Evolutionary conservation across 2,113 vertebrate genomes (phyloP).

Genomic region (Crotalus horridus): DNA sequence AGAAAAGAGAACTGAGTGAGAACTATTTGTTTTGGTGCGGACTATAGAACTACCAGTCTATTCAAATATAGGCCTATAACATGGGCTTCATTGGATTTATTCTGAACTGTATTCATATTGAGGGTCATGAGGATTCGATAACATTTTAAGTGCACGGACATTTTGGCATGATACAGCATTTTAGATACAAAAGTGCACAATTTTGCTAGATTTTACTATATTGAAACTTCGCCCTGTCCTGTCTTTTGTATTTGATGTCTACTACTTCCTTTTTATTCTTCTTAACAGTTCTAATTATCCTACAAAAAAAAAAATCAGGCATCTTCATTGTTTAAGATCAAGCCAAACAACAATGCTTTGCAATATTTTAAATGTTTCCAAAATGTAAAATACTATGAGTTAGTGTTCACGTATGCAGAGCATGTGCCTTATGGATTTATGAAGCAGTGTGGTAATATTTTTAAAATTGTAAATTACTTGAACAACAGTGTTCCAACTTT

Average conservation of each 20-base stretch:
- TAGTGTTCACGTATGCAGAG: not conserved
- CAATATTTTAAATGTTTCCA: not conserved
- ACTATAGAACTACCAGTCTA: not conserved
- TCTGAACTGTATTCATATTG: not conserved
- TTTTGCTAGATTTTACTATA: not conserved
- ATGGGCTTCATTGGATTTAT: not conserved
- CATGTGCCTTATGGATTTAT: not conserved
- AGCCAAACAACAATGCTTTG: not conserved
- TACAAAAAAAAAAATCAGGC: not conserved
- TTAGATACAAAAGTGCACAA: not conserved
- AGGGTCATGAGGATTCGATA: not conserved
- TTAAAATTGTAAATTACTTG: not conserved
- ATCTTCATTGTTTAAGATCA: not conserved
- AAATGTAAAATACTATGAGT: not conserved
- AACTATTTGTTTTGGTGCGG: slow-evolving; percentile 34
- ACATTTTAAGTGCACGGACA: not conserved
- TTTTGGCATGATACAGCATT: not conserved
- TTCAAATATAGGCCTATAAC: not conserved
- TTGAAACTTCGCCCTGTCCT: not conserved
- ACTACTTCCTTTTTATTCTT: not conserved
- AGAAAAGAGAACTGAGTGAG: not conserved
- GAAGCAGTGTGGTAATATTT: not conserved
- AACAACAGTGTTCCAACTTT: not conserved
- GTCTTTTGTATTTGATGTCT: not conserved
- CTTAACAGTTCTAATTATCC: not conserved